These are phyloP conservation scores for Eupithecia vulgata DNA, from an alignment of 2,888 invertebrate species.

Conservation along the genomic window DNA sequence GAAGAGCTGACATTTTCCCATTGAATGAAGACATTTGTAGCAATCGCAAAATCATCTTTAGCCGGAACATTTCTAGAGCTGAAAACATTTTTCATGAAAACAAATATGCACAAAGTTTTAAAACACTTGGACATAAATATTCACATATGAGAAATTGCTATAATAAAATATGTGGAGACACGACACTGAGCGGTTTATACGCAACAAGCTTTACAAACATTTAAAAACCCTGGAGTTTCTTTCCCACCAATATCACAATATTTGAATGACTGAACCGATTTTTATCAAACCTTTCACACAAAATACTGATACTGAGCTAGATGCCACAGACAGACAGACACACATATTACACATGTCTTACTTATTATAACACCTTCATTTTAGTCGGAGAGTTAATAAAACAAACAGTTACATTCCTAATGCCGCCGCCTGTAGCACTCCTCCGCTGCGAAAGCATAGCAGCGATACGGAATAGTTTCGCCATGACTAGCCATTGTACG, in stretches of 20 bases:
- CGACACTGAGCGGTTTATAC: neutral
- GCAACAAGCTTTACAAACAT: neutral
- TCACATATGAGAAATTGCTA: neutral
- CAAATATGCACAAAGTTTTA: neutral
- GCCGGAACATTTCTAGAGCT: slow-evolving; percentile 95
- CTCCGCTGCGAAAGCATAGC: too few relatives aligned
- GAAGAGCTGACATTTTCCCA: slow-evolving; percentile 99
- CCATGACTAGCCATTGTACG: too few relatives aligned
- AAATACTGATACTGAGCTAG: neutral
- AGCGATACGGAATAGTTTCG: too few relatives aligned
- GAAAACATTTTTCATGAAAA: slow-evolving; percentile 46
- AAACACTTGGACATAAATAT: neutral
- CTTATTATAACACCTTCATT: neutral
- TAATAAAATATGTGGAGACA: neutral
- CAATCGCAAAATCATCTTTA: slow-evolving; percentile 97
- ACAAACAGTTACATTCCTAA: neutral
- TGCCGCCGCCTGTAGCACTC: too few relatives aligned
- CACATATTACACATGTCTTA: neutral
- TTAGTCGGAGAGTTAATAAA: neutral
- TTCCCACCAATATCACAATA: neutral
- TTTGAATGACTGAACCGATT: neutral
- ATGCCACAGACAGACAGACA: neutral
- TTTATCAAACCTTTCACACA: neutral
- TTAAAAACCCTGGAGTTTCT: neutral
- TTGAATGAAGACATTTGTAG: slow-evolving; percentile 98